These are phyloP conservation scores for Tachysurus vachellii DNA, from an alignment of 2,113 vertebrate species.

Conservation along the genomic window DNA sequence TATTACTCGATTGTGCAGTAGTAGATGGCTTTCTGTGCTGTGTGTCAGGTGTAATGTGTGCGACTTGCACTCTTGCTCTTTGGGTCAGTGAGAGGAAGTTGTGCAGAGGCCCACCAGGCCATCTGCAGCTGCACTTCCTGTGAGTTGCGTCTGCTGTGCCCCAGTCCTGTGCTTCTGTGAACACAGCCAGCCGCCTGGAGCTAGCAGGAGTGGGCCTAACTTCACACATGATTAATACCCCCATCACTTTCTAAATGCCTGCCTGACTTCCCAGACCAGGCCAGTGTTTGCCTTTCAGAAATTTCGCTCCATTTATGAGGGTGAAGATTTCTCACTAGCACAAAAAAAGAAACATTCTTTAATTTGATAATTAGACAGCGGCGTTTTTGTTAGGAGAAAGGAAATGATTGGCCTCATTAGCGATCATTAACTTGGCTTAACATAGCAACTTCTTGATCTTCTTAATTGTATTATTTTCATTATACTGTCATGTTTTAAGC, in stretches of 20 bases:
- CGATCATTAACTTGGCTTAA: slow-evolving; percentile 69
- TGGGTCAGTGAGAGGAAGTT: slow-evolving; percentile 54
- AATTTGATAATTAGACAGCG: slow-evolving; percentile 79
- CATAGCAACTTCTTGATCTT: slow-evolving; percentile 42
- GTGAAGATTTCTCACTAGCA: slow-evolving; percentile 58
- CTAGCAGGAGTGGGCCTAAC: slow-evolving; percentile 73
- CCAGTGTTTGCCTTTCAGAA: slow-evolving; percentile 75
- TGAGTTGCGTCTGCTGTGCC: slow-evolving; percentile 57
- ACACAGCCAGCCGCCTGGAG: slow-evolving; percentile 42
- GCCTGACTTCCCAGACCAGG: slow-evolving; percentile 65
- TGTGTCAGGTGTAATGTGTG: slow-evolving; percentile 66
- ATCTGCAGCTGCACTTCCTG: slow-evolving; percentile 60
- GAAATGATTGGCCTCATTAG: slow-evolving; percentile 80
- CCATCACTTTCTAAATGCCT: slow-evolving; percentile 78
- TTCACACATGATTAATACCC: slow-evolving; percentile 78
- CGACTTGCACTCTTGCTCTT: slow-evolving; percentile 48
- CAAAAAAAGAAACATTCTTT: slow-evolving; percentile 76
- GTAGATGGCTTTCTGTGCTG: slow-evolving; percentile 26
- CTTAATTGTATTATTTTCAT: slow-evolving; percentile 34
- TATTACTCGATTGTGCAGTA: slow-evolving; percentile 15
- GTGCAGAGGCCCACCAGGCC: slow-evolving; percentile 42
- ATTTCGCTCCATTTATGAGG: slow-evolving; percentile 59
- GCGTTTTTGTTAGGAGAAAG: slow-evolving; percentile 69
- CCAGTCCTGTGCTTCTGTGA: slow-evolving; percentile 37
- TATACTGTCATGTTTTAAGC: slow-evolving; percentile 16